Conservation (phyloP, 1,140 invertebrate genomes). For the Anastrepha obliqua region DNA sequence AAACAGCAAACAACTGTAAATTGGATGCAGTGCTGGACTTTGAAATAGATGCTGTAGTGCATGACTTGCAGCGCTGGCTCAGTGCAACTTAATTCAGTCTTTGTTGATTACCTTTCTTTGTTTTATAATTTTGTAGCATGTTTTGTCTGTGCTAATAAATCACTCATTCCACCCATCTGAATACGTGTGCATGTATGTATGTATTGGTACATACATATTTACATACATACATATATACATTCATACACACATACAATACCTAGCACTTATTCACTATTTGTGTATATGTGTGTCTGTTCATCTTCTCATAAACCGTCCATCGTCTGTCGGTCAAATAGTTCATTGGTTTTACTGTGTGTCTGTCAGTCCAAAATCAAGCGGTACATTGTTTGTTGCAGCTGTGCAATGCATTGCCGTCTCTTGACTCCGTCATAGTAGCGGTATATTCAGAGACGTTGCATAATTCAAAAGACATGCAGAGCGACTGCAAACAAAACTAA, state of each 20-base stretch:
- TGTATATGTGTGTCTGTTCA: not conserved
- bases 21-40: conserved; percentile 27
- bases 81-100: conserved; percentile 32
- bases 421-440: not conserved
- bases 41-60: not conserved
- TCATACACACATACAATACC: no score
- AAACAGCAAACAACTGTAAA: conserved; percentile 35
- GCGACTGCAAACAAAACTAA: not conserved
- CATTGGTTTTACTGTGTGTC: not conserved
- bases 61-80: not conserved
- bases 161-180: conserved; percentile 19
- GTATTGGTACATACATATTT: not conserved
- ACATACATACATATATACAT: no score
- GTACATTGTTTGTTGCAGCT: conserved; percentile 10
- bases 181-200: not conserved
- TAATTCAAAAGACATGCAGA: not conserved
- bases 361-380: not conserved
- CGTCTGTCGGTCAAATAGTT: not conserved
- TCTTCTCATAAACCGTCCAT: not conserved
- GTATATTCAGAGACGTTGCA: not conserved
- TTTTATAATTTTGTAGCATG: conserved; percentile 47
- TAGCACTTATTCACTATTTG: not conserved
- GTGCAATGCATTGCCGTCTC: not conserved
- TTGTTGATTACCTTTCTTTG: conserved; percentile 53
- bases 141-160: conserved; percentile 35